phyloP scores from a whole-genome alignment of 2,113 vertebrate species.

The Vicugna pacos region DNA sequence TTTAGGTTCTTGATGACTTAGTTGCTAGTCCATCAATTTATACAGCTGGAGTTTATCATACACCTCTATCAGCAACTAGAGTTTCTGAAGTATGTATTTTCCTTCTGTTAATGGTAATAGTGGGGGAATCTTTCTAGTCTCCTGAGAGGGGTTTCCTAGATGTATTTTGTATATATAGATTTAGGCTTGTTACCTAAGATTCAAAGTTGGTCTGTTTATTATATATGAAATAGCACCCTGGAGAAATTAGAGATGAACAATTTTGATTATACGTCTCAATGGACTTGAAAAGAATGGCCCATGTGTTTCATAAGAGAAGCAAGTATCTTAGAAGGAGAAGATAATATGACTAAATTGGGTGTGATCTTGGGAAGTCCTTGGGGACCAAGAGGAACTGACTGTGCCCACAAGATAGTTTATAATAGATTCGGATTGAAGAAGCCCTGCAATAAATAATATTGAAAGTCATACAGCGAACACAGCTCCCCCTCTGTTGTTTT shows the following conservation, averaged over 20 bases:
- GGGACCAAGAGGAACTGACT: not conserved
- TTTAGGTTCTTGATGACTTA: conserved; percentile 32
- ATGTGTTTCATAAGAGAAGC: conserved; percentile 18
- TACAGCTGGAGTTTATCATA: conserved; percentile 38
- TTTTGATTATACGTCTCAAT: not conserved
- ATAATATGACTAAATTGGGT: not conserved
- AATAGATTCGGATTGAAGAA: not conserved
- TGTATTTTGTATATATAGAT: not conserved
- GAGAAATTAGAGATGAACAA: not conserved
- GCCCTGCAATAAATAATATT: not conserved
- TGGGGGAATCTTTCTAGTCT: not conserved
- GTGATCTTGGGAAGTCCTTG: conserved; percentile 12
- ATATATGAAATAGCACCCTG: not conserved
- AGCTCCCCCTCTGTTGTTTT: not conserved
- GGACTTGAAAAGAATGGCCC: not conserved
- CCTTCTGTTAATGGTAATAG: not conserved
- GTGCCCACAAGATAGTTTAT: not conserved
- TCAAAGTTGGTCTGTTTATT: not conserved
- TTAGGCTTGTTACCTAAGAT: not conserved
- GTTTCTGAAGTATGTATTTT: not conserved
- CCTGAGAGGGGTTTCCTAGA: not conserved
- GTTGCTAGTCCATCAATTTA: conserved; percentile 37
- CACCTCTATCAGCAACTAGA: not conserved
- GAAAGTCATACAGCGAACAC: not conserved
- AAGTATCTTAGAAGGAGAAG: not conserved